Conservation (phyloP, 1,140 invertebrate genomes). For the Gyrodactylus salaris region DNA sequence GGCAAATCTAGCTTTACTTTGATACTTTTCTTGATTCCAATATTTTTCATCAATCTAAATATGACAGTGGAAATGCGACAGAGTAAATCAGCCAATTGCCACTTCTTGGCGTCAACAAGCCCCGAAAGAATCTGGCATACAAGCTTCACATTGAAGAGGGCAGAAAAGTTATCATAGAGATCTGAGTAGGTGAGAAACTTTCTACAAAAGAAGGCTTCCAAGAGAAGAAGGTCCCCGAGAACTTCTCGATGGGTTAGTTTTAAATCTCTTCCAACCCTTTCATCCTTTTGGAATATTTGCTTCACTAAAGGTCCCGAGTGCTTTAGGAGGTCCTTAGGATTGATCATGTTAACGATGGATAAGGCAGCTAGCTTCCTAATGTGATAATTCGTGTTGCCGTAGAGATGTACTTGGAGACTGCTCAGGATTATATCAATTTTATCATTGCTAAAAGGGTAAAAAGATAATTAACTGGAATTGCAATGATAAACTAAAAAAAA, state of each 20-base stretch:
- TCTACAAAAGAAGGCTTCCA: background rate
- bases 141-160: background rate
- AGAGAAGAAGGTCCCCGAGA: background rate
- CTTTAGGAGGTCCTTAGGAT: background rate
- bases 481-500: too few relatives aligned
- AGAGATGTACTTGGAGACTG: background rate
- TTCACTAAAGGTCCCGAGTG: too few relatives aligned
- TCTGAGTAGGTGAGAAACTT: background rate
- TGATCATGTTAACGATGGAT: background rate
- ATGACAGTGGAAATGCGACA: background rate
- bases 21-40: too few relatives aligned
- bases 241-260: background rate
- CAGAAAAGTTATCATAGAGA: background rate
- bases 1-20: too few relatives aligned
- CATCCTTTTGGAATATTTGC: background rate
- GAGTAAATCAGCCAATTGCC: background rate
- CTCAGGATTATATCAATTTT: background rate
- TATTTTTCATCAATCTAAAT: background rate
- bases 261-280: too few relatives aligned
- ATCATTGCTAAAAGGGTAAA: background rate
- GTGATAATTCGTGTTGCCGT: background rate
- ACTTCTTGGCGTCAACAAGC: background rate
- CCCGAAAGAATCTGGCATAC: background rate
- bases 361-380: background rate
- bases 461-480: too few relatives aligned